phyloP scores from a whole-genome alignment of 2,888 invertebrate species.

The Mechanitis messenoides region DNA sequence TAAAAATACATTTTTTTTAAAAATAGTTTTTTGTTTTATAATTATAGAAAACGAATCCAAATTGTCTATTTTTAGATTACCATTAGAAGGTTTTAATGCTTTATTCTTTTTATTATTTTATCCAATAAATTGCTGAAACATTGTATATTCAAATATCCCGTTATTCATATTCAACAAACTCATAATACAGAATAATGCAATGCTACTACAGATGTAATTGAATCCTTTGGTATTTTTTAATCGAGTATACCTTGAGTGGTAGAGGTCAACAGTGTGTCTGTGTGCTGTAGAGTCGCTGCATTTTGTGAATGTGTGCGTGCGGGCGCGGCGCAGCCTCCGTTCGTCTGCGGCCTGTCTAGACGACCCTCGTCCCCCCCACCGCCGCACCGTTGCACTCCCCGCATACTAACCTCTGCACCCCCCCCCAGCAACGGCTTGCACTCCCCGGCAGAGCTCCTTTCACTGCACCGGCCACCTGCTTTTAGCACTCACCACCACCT shows the following conservation, averaged over 20 bases:
- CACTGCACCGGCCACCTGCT: conserved; percentile 38
- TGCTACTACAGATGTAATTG: conserved; percentile 7
- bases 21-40: too few relatives aligned
- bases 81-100: too few relatives aligned
- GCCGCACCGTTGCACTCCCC: conserved; percentile 32
- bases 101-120: too few relatives aligned
- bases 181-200: not conserved
- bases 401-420: conserved; percentile 22
- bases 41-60: too few relatives aligned
- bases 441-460: conserved; percentile 34
- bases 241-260: conserved; percentile 42
- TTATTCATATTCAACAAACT: too few relatives aligned
- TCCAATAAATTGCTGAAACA: too few relatives aligned
- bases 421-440: conserved; percentile 29
- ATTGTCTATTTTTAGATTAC: too few relatives aligned
- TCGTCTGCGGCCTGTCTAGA: conserved; percentile 76
- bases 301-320: conserved; percentile 49
- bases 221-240: conserved; percentile 19
- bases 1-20: too few relatives aligned
- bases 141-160: too few relatives aligned
- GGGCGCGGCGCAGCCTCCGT: conserved; percentile 69
- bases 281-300: conserved; percentile 42
- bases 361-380: conserved; percentile 46
- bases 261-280: conserved; percentile 47
- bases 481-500: conserved; percentile 18